phyloP scores from a whole-genome alignment of 2,113 vertebrate species.

The Neogobius melanostomus region DNA sequence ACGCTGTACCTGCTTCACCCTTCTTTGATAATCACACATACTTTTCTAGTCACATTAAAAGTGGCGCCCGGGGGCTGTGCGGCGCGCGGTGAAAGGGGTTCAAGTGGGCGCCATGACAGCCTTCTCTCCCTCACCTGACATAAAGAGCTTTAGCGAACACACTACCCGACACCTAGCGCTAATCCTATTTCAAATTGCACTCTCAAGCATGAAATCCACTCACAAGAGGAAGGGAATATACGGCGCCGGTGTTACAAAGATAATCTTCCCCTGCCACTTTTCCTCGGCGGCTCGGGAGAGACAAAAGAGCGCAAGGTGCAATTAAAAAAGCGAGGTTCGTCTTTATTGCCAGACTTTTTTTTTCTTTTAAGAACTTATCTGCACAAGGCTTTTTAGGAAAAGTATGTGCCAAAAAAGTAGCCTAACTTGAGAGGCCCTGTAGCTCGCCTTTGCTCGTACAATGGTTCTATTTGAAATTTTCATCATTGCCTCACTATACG shows the following conservation, averaged over 20 bases:
- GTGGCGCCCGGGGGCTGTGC: conserved; percentile 45
- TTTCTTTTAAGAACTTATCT: too few species aligned
- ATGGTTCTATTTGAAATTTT: too few species aligned
- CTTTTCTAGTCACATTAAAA: conserved; percentile 61
- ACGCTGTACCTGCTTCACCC: conserved; percentile 30
- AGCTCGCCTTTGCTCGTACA: too few species aligned
- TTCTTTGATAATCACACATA: conserved; percentile 64
- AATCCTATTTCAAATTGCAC: conserved; percentile 73
- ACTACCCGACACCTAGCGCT: conserved; percentile 67
- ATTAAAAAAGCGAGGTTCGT: conserved; percentile 46
- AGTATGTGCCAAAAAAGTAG: too few species aligned
- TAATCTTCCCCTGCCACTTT: conserved; percentile 66
- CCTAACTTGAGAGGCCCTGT: too few species aligned
- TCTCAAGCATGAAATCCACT: conserved; percentile 73
- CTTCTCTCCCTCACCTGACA: conserved; percentile 65
- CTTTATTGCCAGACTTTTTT: background rate
- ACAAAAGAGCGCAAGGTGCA: conserved; percentile 55
- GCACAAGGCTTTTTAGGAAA: conserved; percentile 15
- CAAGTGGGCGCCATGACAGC: conserved; percentile 60
- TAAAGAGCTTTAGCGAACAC: conserved; percentile 69
- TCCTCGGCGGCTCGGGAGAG: conserved; percentile 48
- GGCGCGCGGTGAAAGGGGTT: conserved; percentile 41
- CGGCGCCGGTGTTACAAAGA: conserved; percentile 66
- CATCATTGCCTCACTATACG: too few species aligned
- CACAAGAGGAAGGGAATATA: conserved; percentile 54